These are phyloP conservation scores for Sebastes melanostomus DNA, from an alignment of 2,797 vertebrate species.

Conservation along the genomic window DNA sequence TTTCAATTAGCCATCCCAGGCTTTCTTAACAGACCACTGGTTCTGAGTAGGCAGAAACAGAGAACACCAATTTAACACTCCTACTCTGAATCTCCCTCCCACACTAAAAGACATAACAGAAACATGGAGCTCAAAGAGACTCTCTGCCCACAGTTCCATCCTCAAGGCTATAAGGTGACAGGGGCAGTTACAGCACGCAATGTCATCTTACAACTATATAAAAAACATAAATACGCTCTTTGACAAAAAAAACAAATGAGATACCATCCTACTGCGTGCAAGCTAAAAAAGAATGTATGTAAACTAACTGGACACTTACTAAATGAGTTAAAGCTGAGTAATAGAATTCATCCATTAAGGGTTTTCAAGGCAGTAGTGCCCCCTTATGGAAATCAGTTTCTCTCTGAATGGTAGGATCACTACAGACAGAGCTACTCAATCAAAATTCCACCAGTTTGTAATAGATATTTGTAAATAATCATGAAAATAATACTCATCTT, in stretches of 20 bases:
- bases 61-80: conserved; percentile 53
- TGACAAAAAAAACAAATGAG: not conserved
- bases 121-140: conserved; percentile 7
- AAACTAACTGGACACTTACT: not conserved
- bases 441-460: not conserved
- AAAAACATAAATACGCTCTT: not conserved
- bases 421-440: not conserved
- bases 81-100: conserved; percentile 40
- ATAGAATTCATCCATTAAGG: not conserved
- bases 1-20: conserved; percentile 62
- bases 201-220: not conserved
- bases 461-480: not conserved
- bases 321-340: not conserved
- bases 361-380: conserved; percentile 71
- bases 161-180: not conserved
- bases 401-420: conserved; percentile 6
- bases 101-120: conserved; percentile 7
- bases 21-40: conserved; percentile 40
- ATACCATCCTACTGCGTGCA: not conserved
- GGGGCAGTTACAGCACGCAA: not conserved
- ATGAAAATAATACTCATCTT: not conserved
- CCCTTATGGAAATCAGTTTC: conserved; percentile 69
- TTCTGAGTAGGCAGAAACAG: conserved; percentile 48
- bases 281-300: not conserved
- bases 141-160: conserved; percentile 23